Evolutionary conservation across 2,113 vertebrate species (phyloP).

Genomic region (Erinaceus europaeus): DNA sequence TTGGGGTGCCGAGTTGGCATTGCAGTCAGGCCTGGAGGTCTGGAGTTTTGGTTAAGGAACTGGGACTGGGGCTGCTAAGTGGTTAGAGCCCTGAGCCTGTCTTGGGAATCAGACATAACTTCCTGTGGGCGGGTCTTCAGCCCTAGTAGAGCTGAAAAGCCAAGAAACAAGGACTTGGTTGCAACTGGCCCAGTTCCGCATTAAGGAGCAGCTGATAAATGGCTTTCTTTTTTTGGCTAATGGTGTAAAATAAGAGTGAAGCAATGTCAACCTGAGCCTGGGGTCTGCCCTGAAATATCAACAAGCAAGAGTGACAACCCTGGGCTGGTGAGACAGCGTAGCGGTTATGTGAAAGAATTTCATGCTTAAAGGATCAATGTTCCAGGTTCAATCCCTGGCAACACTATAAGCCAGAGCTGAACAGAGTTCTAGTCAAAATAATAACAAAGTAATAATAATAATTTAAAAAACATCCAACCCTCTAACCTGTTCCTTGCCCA

Average conservation of each 20-base stretch:
- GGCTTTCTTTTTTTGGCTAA: conserved; percentile 73
- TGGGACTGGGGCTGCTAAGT: background rate
- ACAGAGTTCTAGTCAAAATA: no score
- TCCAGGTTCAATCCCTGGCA: no score
- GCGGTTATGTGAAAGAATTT: no score
- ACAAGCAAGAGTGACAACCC: no score
- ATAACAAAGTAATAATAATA: no score
- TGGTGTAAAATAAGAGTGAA: conserved; percentile 69
- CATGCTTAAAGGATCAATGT: no score
- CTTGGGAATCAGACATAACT: conserved; percentile 1
- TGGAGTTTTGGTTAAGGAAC: background rate
- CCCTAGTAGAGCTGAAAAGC: conserved; percentile 65
- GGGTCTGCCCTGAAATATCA: background rate
- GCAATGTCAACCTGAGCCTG: background rate
- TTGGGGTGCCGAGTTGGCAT: background rate
- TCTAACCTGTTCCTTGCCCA: background rate
- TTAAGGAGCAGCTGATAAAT: conserved; percentile 76
- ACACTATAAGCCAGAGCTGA: no score
- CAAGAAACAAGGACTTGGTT: conserved; percentile 52
- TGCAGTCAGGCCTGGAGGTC: background rate
- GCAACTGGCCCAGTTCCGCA: conserved; percentile 57
- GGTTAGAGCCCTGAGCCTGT: background rate
- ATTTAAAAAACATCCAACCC: no score
- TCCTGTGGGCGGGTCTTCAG: conserved; percentile 22
- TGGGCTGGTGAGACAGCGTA: no score